Evolutionary conservation across 1,140 invertebrate species (phyloP), one percentile per base, ranked within the genome.

Genomic region (Melanaphis sacchari): DNA sequence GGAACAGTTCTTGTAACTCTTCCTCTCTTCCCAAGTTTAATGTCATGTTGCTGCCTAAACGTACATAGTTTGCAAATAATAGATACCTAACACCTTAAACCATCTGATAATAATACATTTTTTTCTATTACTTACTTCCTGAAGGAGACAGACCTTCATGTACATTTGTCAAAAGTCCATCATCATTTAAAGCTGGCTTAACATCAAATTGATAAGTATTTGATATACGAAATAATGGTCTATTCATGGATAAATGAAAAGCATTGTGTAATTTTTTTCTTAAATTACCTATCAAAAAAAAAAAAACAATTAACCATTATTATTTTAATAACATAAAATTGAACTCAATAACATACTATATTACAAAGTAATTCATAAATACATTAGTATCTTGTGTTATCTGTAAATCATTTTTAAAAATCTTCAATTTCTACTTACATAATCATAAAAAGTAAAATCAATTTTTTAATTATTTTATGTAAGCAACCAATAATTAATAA

Each of bases 121-220:
- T 22, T 93, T 40, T 43, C 18, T 54, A 49, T 84, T 54, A 92
- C 91, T 92, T 87, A 94, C 93, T 88, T 94, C 93, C 93, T 43
- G 94, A 94, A 31, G 93, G 59, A 91, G 90, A 15, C 26, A 94
- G 52, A n/a, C 94, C 94, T 43, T 91, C 89, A 31, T 94, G 94
- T n/a, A 94, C 94, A 84, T 94, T 93, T 31, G 46, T 87, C 36
- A 94, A 93, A 41, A 92, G 81, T 26, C 91, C 91, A 93, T 93
- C 81, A 40, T 93, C 91, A 85, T 85, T 52, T 24, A 52, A 36
- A 49, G 52, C 15, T 93, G 81, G 46, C 26, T 82, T 93, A 40
- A 11, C 24, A 4, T 93, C 38, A 93, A 93, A 93, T 93, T 84
- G 36, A 54, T 93, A 93, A 49, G 91, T 81, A 84, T 93, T 93